phyloP scores from a whole-genome alignment of 1,140 invertebrate genomes.

The Zaprionus inermis region DNA sequence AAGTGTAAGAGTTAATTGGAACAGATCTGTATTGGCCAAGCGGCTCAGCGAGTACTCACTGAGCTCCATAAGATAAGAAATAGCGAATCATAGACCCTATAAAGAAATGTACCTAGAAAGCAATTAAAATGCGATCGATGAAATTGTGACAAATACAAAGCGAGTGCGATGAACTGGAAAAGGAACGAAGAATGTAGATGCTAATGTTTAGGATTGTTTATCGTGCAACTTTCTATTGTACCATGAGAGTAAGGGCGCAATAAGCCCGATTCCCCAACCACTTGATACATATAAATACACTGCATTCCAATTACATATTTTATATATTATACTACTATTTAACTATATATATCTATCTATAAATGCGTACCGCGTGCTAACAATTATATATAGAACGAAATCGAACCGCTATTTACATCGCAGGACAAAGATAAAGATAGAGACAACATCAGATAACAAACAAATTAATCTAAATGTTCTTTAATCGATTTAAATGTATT shows the following conservation, averaged over 20 bases:
- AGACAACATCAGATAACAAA: constrained; percentile 50
- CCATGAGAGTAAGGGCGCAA: constrained; percentile 20
- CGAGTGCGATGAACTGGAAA: constrained; percentile 12
- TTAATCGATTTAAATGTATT: constrained; percentile 81
- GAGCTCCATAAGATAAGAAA: constrained; percentile 18
- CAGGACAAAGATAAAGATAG: neutral
- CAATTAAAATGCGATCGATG: constrained; percentile 77
- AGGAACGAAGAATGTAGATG: constrained; percentile 1
- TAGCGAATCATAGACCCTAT: constrained; percentile 45
- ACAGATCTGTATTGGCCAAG: constrained; percentile 34
- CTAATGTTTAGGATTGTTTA: constrained; percentile 15
- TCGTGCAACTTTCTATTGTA: constrained; percentile 38
- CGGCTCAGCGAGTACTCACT: neutral
- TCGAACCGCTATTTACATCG: constrained; percentile 45
- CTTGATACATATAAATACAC: constrained; percentile 47
- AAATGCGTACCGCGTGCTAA: constrained; percentile 49
- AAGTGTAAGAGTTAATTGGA: constrained; percentile 5
- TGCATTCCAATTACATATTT: constrained; percentile 78
- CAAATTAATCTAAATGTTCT: constrained; percentile 82
- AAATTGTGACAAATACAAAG: constrained; percentile 80
- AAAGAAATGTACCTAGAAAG: constrained; percentile 78
- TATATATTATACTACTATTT: constrained; percentile 73
- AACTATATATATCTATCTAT: constrained; percentile 59
- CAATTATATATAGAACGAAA: constrained; percentile 55
- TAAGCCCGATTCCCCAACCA: constrained; percentile 20